These are phyloP conservation scores for Phthorimaea operculella DNA, from an alignment of 1,140 invertebrate genomes.

Conservation along the genomic window DNA sequence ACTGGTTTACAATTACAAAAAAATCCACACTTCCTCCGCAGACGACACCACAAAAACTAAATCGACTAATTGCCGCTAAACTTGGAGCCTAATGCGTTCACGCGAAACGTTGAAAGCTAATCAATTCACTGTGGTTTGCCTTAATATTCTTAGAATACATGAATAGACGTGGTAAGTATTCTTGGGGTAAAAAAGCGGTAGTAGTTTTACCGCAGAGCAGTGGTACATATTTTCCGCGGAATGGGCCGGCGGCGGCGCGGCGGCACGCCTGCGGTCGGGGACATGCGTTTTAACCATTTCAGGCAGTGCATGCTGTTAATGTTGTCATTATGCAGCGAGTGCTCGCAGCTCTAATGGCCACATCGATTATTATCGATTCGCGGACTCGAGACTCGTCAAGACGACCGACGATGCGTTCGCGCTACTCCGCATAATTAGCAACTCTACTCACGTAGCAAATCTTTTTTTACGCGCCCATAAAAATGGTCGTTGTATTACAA, in stretches of 20 bases:
- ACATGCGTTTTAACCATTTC: conserved; percentile 42
- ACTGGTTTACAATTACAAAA: background rate
- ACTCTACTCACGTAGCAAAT: no score
- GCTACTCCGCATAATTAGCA: background rate
- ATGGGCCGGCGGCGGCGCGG: conserved; percentile 18
- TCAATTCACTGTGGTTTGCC: conserved; percentile 20
- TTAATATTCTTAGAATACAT: conserved; percentile 30
- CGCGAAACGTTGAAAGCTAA: conserved; percentile 15
- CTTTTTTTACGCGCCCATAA: background rate
- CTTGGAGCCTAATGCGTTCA: conserved; percentile 9
- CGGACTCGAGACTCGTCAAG: background rate
- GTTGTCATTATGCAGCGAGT: conserved; percentile 37
- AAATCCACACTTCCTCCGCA: background rate
- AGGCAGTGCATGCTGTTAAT: conserved; percentile 35
- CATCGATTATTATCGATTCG: conserved; percentile 31
- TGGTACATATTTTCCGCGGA: conserved; percentile 35
- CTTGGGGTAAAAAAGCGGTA: conserved; percentile 18
- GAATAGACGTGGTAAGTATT: conserved; percentile 16
- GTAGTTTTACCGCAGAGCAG: conserved; percentile 12
- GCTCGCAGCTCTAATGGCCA: conserved; percentile 28
- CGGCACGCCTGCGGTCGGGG: conserved; percentile 12
- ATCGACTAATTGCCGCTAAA: background rate
- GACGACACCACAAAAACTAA: background rate
- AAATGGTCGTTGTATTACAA: background rate
- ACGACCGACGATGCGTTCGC: conserved; percentile 2